A percentile compares a stretch with the other conserved stretches of the same genome.
Conservation (phyloP, 1,140 invertebrate genomes). For the Vollenhovia emeryi region DNA sequence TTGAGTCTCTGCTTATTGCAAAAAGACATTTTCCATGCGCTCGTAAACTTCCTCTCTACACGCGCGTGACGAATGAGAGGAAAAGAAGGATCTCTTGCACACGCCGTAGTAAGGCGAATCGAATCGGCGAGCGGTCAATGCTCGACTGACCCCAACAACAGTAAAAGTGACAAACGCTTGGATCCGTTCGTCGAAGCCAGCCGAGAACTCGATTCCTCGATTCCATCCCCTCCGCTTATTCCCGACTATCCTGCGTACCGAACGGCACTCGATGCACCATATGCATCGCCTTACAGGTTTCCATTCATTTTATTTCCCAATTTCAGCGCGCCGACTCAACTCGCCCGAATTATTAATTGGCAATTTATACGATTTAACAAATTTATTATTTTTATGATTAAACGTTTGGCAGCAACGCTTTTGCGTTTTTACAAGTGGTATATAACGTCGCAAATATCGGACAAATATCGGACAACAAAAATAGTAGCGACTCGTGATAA, state of each 20-base stretch:
- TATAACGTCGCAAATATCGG: background rate
- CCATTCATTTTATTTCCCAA: slow-evolving; percentile 13
- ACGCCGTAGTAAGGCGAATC: slow-evolving; percentile 56
- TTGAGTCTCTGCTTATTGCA: background rate
- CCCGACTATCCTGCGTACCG: background rate
- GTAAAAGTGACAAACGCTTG: slow-evolving; percentile 81
- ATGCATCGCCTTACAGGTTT: slow-evolving; percentile 4
- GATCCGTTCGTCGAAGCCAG: slow-evolving; percentile 58
- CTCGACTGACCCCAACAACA: slow-evolving; percentile 82
- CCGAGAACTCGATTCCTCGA: slow-evolving; percentile 63
- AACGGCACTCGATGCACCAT: slow-evolving; percentile 43
- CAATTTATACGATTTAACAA: background rate
- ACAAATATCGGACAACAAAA: background rate
- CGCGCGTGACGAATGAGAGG: background rate
- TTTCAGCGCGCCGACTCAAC: background rate
- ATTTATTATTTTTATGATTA: background rate
- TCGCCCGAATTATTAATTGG: background rate
- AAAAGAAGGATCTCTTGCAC: slow-evolving; percentile 49
- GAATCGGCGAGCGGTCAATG: slow-evolving; percentile 80
- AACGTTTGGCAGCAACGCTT: background rate
- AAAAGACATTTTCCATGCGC: background rate
- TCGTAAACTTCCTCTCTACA: background rate
- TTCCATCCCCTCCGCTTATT: slow-evolving; percentile 53
- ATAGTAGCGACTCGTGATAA: background rate
- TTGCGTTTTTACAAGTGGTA: background rate